Conservation (phyloP, 2,888 invertebrate genomes). For the Drosophila mercatorum region DNA sequence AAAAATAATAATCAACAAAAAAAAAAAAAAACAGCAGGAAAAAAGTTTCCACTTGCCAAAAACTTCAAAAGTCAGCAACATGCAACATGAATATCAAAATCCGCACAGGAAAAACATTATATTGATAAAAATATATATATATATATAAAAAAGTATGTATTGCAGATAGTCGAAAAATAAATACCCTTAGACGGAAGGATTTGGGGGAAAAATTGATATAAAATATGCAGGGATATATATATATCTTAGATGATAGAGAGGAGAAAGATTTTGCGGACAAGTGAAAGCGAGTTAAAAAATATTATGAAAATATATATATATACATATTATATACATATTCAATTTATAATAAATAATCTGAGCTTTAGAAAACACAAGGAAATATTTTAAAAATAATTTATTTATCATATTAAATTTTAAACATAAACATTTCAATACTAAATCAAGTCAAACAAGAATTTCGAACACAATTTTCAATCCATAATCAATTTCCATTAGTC, state of each 20-base stretch:
- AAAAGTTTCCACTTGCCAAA: conserved; percentile 67
- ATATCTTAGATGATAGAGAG: no score
- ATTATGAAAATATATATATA: no score
- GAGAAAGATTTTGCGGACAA: no score
- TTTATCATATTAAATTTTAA: background rate
- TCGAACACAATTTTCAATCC: background rate
- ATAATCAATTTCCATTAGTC: background rate
- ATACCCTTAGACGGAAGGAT: conserved; percentile 9
- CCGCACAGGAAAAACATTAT: conserved; percentile 41
- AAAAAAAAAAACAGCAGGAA: conserved; percentile 28
- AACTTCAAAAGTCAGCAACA: conserved; percentile 79
- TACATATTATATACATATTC: no score
- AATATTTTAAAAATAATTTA: no score
- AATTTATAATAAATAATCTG: no score
- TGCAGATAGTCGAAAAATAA: background rate
- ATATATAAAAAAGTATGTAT: background rate
- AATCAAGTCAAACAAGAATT: background rate
- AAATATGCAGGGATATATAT: background rate
- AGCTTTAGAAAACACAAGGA: no score
- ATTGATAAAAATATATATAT: conserved; percentile 10
- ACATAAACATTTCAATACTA: background rate
- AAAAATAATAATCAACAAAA: conserved; percentile 48
- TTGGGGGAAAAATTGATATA: background rate
- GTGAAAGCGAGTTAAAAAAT: no score
- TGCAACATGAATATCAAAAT: conserved; percentile 80